A percentile compares a stretch with the other conserved stretches of the same genome.
Conservation (phyloP, 1,140 invertebrate species). For the Orchestia grillus region DNA sequence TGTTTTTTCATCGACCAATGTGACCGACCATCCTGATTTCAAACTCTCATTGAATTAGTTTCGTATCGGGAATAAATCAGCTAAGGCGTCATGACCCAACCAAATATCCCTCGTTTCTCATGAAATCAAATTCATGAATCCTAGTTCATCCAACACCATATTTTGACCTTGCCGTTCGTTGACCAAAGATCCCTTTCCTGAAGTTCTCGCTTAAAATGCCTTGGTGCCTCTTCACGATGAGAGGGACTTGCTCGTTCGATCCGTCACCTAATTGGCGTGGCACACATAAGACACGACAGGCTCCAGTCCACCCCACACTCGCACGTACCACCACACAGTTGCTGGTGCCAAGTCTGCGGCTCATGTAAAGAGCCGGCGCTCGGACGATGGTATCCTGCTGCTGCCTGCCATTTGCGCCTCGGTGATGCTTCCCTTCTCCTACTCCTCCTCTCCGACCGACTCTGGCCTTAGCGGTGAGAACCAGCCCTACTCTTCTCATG, state of each 20-base stretch:
- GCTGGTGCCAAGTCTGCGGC: constrained; percentile 28
- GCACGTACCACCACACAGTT: background rate
- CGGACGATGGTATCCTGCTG: background rate
- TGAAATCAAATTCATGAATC: background rate
- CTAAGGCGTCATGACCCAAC: background rate
- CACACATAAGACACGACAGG: background rate
- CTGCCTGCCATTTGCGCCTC: constrained; percentile 3
- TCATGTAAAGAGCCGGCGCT: background rate
- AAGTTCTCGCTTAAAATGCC: background rate
- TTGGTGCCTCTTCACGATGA: background rate
- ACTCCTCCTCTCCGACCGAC: constrained; percentile 29
- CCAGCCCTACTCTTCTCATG: constrained; percentile 24
- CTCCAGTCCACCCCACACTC: constrained; percentile 1
- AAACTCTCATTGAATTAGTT: background rate
- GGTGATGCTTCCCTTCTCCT: constrained; percentile 1
- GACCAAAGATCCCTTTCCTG: background rate
- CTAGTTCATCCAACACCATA: background rate
- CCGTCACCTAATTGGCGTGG: background rate
- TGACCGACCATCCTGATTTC: background rate
- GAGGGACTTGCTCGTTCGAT: background rate
- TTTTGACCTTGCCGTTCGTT: background rate
- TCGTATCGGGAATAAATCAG: background rate
- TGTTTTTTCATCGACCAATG: background rate
- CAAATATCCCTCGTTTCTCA: background rate
- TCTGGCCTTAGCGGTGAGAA: constrained; percentile 42